Evolutionary conservation across 1,140 invertebrate species (phyloP).

Genomic region (Muscidifurax raptorellus): DNA sequence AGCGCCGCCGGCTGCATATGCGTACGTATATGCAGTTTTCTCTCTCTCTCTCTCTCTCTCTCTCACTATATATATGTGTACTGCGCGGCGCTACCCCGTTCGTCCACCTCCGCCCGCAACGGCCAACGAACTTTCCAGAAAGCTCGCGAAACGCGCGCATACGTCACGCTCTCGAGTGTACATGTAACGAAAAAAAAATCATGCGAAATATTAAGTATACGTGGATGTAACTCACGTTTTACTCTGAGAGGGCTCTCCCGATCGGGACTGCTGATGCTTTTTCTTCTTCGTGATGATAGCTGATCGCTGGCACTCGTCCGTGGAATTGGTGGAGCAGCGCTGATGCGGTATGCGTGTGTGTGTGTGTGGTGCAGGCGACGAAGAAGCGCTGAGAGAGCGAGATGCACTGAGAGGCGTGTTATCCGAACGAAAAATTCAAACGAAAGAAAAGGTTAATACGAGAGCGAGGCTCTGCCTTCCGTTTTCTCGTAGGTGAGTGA

Average conservation of each 20-base stretch:
- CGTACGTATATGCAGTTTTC: background rate
- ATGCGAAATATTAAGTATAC: background rate
- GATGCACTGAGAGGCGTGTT: background rate
- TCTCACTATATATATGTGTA: too few species aligned
- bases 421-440: too few species aligned
- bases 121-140: conserved; percentile 45
- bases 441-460: too few species aligned
- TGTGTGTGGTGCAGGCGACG: background rate
- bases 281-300: conserved; percentile 21
- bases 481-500: background rate
- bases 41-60: too few species aligned
- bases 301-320: background rate
- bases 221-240: conserved; percentile 1
- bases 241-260: background rate
- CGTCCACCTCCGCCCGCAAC: background rate
- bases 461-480: too few species aligned
- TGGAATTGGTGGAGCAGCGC: background rate
- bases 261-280: background rate
- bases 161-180: background rate
- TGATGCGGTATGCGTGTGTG: too few species aligned
- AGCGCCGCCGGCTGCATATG: background rate
- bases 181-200: background rate
- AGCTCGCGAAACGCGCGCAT: conserved; percentile 42
- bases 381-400: background rate
- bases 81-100: background rate